phyloP scores from a whole-genome alignment of 1,140 invertebrate species.

The Pachypeltis micranthus region DNA sequence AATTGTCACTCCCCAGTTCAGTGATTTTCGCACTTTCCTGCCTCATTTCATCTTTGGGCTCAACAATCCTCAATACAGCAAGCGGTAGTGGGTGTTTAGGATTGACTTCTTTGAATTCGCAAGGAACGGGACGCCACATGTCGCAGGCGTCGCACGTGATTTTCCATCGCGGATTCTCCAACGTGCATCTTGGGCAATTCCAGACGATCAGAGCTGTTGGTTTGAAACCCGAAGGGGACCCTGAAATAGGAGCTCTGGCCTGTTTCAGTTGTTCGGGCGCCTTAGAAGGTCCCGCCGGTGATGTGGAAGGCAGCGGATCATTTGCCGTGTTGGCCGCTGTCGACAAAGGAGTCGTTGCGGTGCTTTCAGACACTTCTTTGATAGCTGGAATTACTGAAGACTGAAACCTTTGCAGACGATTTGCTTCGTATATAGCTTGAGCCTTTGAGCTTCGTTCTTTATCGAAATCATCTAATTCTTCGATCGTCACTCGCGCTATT shows the following conservation, averaged over 20 bases:
- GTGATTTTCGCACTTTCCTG: neutral
- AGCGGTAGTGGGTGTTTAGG: neutral
- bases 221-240: neutral
- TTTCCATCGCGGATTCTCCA: constrained; percentile 43
- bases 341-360: constrained; percentile 28
- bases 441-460: constrained; percentile 26
- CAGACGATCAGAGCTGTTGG: constrained; percentile 30
- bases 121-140: constrained; percentile 26
- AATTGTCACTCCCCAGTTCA: neutral
- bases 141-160: constrained; percentile 44
- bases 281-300: neutral
- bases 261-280: neutral
- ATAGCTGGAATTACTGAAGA: constrained; percentile 33
- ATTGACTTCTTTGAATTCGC: constrained; percentile 11
- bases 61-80: neutral
- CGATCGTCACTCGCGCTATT: constrained; percentile 24
- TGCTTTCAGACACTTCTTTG: constrained; percentile 31
- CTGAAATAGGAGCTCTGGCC: too few species aligned
- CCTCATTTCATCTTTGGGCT: neutral
- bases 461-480: constrained; percentile 27
- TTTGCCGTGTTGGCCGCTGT: constrained; percentile 21
- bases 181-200: constrained; percentile 41
- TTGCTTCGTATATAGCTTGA: constrained; percentile 26
- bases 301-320: neutral
- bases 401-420: constrained; percentile 20